Evolutionary conservation across 2,113 vertebrate species (phyloP).

Genomic region (Melanocharis versteri): DNA sequence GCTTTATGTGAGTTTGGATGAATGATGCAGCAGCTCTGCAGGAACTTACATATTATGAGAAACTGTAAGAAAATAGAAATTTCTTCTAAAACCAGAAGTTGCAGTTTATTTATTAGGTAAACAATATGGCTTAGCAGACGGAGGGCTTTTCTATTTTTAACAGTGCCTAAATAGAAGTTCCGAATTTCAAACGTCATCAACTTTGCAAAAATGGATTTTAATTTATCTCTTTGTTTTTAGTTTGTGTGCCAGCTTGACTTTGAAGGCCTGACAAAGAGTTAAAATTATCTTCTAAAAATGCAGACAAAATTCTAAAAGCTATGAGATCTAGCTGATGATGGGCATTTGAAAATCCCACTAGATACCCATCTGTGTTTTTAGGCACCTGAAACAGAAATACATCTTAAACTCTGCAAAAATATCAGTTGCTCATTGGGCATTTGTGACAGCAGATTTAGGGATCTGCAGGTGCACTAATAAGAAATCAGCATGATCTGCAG

Average conservation of each 20-base stretch:
- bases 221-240: conserved; percentile 29
- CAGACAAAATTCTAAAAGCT: neutral
- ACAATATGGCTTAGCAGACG: neutral
- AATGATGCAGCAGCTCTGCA: neutral
- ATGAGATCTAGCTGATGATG: neutral
- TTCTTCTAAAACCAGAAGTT: neutral
- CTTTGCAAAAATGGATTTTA: conserved; percentile 36
- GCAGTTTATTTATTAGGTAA: neutral
- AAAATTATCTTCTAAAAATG: conserved; percentile 26
- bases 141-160: neutral
- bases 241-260: conserved; percentile 36
- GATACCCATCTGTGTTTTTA: neutral
- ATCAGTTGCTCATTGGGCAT: neutral
- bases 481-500: neutral
- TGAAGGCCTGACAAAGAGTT: neutral
- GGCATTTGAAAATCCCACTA: neutral
- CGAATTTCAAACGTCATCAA: neutral
- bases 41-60: neutral
- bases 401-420: neutral
- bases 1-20: neutral
- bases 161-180: neutral
- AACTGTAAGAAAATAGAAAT: neutral
- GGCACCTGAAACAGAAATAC: neutral
- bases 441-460: neutral
- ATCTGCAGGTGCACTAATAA: neutral